These are phyloP conservation scores for Eretmocerus hayati DNA, from an alignment of 2,888 invertebrate species.

Conservation along the genomic window DNA sequence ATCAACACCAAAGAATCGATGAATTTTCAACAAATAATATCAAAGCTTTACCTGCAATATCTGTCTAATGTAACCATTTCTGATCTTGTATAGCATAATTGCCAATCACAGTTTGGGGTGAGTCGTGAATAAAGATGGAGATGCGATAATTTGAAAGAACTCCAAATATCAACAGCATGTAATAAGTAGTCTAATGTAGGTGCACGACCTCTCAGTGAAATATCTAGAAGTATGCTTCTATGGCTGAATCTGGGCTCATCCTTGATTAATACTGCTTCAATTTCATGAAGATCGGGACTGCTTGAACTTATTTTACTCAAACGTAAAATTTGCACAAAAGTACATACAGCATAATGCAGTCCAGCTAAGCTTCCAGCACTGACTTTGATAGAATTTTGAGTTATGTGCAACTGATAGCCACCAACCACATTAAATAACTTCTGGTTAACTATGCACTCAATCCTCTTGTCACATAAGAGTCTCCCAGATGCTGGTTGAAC, in stretches of 20 bases:
- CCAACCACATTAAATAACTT: slow-evolving; percentile 47
- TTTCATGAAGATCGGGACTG: slow-evolving; percentile 37
- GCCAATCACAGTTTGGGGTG: slow-evolving; percentile 46
- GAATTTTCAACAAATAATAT: not conserved
- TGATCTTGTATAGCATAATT: slow-evolving; percentile 47
- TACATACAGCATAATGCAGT: slow-evolving; percentile 53
- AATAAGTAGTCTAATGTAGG: slow-evolving; percentile 51
- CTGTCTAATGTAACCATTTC: slow-evolving; percentile 54
- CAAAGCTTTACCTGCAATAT: slow-evolving; percentile 45
- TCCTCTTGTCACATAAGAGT: slow-evolving; percentile 42
- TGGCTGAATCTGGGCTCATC: slow-evolving; percentile 54
- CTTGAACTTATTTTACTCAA: slow-evolving; percentile 39
- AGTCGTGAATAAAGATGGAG: slow-evolving; percentile 49
- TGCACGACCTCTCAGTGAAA: slow-evolving; percentile 52
- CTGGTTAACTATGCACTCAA: slow-evolving; percentile 51
- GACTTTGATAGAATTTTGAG: slow-evolving; percentile 49
- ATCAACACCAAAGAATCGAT: not conserved
- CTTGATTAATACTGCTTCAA: slow-evolving; percentile 49
- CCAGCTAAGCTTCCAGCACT: slow-evolving; percentile 52
- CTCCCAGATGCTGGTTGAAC: slow-evolving; percentile 45
- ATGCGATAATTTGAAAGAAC: slow-evolving; percentile 52
- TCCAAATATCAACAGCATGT: slow-evolving; percentile 50
- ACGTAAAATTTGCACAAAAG: slow-evolving; percentile 52
- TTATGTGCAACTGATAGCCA: slow-evolving; percentile 51
- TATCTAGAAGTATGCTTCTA: slow-evolving; percentile 55